Conservation (phyloP, 64 coral and sea anemone genomes). For the Pachyseris speciosa region DNA sequence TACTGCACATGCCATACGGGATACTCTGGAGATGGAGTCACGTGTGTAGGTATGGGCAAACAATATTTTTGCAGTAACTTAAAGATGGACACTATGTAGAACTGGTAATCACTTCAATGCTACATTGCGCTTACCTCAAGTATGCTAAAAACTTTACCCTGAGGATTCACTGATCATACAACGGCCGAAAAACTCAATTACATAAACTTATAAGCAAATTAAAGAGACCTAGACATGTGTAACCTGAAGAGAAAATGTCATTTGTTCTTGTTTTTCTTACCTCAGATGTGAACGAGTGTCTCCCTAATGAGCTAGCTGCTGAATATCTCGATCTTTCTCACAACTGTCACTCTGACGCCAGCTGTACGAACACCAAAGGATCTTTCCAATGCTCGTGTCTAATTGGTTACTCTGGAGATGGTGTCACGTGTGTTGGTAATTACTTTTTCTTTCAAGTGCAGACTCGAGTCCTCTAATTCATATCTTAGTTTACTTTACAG, state of each 20-base stretch:
- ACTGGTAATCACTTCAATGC: too few relatives aligned
- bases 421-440: conserved; percentile 75
- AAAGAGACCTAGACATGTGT: neutral
- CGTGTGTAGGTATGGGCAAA: conserved; percentile 42
- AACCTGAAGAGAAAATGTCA: neutral
- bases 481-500: too few relatives aligned
- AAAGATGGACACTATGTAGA: too few relatives aligned
- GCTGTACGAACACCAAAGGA: conserved; percentile 80
- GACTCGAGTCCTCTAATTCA: too few relatives aligned
- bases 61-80: too few relatives aligned
- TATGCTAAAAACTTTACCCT: too few relatives aligned
- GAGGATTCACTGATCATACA: too few relatives aligned
- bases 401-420: conserved; percentile 81
- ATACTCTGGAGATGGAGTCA: conserved; percentile 88
- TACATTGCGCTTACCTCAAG: too few relatives aligned
- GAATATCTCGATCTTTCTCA: conserved; percentile 41
- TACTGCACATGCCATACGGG: conserved; percentile 81
- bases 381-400: conserved; percentile 80
- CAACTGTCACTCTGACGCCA: conserved; percentile 78
- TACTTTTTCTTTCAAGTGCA: too few relatives aligned
- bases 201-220: too few relatives aligned
- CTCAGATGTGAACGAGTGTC: conserved; percentile 73
- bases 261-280: neutral
- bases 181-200: too few relatives aligned
- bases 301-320: conserved; percentile 14